phyloP scores from a whole-genome alignment of 2,888 invertebrate genomes.

The Sipunculus nudus region DNA sequence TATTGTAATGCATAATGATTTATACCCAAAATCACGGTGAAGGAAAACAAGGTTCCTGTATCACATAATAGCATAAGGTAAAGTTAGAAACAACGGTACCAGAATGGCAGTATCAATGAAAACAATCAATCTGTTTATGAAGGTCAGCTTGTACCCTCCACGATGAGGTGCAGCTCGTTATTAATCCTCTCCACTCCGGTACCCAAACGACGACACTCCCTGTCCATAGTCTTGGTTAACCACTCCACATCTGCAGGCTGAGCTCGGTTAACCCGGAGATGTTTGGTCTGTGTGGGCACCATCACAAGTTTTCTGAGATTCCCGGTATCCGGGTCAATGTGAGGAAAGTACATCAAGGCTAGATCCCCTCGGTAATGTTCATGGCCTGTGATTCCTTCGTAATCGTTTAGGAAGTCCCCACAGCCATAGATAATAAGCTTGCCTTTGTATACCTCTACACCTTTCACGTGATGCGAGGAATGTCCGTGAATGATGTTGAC shows the following conservation, averaged over 20 bases:
- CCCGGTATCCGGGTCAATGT: slow-evolving; percentile 12
- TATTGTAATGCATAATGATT: too few relatives aligned
- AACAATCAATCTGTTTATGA: too few relatives aligned
- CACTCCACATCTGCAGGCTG: slow-evolving; percentile 11
- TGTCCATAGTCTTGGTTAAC: slow-evolving; percentile 18
- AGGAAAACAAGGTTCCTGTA: too few relatives aligned
- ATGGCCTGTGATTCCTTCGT: slow-evolving; percentile 38
- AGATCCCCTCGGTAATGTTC: slow-evolving; percentile 27
- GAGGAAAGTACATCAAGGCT: slow-evolving; percentile 28
- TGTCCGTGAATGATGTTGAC: slow-evolving; percentile 40
- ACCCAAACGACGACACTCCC: slow-evolving; percentile 26
- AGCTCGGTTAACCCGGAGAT: slow-evolving; percentile 15
- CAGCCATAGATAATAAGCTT: slow-evolving; percentile 42
- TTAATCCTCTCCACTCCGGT: too few relatives aligned
- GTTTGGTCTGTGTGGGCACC: slow-evolving; percentile 24
- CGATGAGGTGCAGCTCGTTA: too few relatives aligned
- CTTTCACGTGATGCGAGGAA: slow-evolving; percentile 41
- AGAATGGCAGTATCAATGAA: too few relatives aligned
- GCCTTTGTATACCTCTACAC: slow-evolving; percentile 40
- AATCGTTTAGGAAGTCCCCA: slow-evolving; percentile 41
- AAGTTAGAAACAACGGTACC: too few relatives aligned
- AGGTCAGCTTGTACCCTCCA: too few relatives aligned
- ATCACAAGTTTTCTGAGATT: slow-evolving; percentile 13
- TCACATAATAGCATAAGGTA: too few relatives aligned
- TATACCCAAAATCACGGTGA: too few relatives aligned